phyloP scores from a whole-genome alignment of 2,888 invertebrate genomes.

The Ecliptopera silaceata region DNA sequence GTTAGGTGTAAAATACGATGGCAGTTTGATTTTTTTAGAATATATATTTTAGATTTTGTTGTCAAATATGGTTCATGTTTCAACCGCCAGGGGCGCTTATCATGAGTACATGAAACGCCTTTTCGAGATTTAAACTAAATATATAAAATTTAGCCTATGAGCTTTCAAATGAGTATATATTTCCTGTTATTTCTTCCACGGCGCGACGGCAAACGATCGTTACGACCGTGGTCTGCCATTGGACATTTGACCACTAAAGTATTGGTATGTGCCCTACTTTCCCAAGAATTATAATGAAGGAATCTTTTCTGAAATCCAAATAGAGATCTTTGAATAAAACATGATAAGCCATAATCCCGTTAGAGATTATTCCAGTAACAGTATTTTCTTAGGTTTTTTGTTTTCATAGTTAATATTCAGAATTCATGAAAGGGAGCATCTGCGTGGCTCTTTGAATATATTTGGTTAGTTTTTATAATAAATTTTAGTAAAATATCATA shows the following conservation, averaged over 20 bases:
- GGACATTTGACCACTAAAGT: conserved; percentile 21
- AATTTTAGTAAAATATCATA: too few relatives aligned
- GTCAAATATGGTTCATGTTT: too few relatives aligned
- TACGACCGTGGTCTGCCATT: conserved; percentile 13
- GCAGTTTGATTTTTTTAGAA: too few relatives aligned
- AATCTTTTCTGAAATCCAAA: conserved; percentile 8
- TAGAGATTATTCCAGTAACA: conserved; percentile 1
- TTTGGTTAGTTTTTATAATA: too few relatives aligned
- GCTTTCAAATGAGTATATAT: conserved; percentile 11
- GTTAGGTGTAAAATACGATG: too few relatives aligned
- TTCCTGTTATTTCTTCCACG: conserved; percentile 16
- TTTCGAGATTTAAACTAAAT: too few relatives aligned
- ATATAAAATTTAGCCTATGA: too few relatives aligned
- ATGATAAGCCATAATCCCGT: conserved; percentile 1
- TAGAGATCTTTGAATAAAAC: conserved; percentile 12
- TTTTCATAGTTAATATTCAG: conserved; percentile 2
- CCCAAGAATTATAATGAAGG: conserved; percentile 9
- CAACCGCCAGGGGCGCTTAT: background rate
- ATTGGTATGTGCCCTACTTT: conserved; percentile 21
- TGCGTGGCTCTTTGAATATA: background rate
- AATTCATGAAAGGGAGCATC: conserved; percentile 1
- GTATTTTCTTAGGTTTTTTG: conserved; percentile 11
- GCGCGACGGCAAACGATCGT: conserved; percentile 13
- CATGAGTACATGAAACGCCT: too few relatives aligned
- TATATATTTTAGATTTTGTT: too few relatives aligned